These are phyloP conservation scores for Pristis pectinata DNA, from an alignment of 2,797 vertebrate genomes.

Conservation along the genomic window DNA sequence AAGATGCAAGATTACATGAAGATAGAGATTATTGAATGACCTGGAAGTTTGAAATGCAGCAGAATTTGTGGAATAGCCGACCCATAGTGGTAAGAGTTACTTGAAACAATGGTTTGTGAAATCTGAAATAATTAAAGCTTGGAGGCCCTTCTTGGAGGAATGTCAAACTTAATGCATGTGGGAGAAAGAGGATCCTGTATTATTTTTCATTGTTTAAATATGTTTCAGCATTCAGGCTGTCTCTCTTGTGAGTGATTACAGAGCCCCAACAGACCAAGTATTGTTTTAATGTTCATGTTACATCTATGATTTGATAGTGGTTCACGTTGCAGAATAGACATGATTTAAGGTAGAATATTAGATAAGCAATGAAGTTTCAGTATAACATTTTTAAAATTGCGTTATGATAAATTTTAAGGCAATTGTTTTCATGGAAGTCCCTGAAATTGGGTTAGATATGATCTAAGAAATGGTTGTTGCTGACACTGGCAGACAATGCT, in stretches of 20 bases:
- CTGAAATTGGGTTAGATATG: not conserved
- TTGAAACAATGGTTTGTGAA: not conserved
- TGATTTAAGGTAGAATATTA: no score
- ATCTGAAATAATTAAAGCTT: not conserved
- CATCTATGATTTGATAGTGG: not conserved
- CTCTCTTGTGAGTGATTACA: not conserved
- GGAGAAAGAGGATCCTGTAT: not conserved
- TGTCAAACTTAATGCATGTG: not conserved
- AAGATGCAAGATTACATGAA: not conserved
- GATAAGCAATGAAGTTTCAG: not conserved
- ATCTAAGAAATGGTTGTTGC: conserved; percentile 5
- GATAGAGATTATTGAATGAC: not conserved
- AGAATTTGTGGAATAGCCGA: not conserved
- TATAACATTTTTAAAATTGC: not conserved
- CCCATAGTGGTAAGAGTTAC: not conserved
- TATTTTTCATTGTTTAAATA: not conserved
- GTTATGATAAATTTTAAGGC: not conserved
- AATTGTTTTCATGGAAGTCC: not conserved
- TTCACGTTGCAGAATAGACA: not conserved
- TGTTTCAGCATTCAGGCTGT: not conserved
- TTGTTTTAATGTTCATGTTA: not conserved
- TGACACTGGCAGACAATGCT: conserved; percentile 1
- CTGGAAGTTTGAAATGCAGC: not conserved
- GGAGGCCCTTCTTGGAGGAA: not conserved
- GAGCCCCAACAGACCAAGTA: not conserved